Evolutionary conservation across 2,113 vertebrate species (phyloP).

Genomic region (Epinephelus cyanopodus): DNA sequence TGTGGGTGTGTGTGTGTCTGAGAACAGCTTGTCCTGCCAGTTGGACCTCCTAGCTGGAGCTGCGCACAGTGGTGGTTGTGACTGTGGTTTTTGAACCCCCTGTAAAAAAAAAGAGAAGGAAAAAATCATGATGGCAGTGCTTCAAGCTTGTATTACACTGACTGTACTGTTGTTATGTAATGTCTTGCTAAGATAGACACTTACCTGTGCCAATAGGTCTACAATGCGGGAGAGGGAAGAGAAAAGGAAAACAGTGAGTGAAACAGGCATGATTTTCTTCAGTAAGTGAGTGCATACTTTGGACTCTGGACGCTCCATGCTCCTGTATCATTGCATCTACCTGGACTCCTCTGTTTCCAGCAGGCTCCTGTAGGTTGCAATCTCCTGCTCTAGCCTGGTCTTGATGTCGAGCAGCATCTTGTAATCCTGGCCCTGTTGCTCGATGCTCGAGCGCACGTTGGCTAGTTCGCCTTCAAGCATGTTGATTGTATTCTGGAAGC

Average conservation of each 20-base stretch:
- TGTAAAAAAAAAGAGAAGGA: conserved; percentile 57
- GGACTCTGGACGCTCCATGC: fast-evolving
- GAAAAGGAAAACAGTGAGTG: conserved; percentile 25
- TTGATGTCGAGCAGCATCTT: conserved; percentile 85
- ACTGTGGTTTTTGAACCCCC: conserved; percentile 73
- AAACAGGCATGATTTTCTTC: not conserved
- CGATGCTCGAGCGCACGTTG: conserved; percentile 81
- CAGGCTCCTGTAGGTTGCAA: conserved; percentile 85
- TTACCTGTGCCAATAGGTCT: conserved; percentile 72
- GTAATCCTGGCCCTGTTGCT: conserved; percentile 84
- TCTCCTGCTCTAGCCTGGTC: conserved; percentile 86
- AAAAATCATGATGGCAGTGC: not conserved
- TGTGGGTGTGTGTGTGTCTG: conserved; percentile 53
- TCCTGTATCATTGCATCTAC: conserved; percentile 49
- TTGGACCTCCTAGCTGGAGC: conserved; percentile 63
- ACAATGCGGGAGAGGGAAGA: not conserved
- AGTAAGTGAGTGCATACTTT: not conserved
- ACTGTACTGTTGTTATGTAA: conserved; percentile 5
- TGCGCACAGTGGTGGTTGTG: conserved; percentile 75
- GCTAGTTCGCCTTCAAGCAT: conserved; percentile 80
- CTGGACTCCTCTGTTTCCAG: conserved; percentile 85
- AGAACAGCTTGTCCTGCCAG: conserved; percentile 69
- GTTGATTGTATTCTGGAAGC: conserved; percentile 84
- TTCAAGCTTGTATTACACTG: conserved; percentile 2
- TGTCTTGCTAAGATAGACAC: not conserved